phyloP scores from a whole-genome alignment of 2,888 invertebrate genomes.

The Kryphioiulus occultus region DNA sequence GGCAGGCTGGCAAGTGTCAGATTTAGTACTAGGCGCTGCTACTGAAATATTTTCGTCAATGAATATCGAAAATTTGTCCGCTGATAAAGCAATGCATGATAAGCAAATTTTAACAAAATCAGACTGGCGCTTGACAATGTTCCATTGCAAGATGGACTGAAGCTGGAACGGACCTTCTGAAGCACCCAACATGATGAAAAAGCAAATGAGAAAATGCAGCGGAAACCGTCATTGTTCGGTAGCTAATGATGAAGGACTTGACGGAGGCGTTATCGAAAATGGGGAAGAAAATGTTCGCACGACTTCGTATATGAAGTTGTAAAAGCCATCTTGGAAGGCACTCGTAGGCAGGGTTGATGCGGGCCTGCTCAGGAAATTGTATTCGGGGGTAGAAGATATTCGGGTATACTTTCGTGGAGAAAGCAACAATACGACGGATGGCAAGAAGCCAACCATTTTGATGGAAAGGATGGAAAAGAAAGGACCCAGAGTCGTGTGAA shows the following conservation, averaged over 20 bases:
- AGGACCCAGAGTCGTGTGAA: background rate
- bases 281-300: background rate
- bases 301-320: background rate
- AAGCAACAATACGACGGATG: background rate
- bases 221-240: background rate
- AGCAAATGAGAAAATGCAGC: background rate
- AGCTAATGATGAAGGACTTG: constrained; percentile 19
- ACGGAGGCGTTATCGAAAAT: background rate
- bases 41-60: no score
- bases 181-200: background rate
- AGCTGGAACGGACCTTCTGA: background rate
- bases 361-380: constrained; percentile 2
- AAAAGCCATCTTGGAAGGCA: background rate
- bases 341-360: background rate
- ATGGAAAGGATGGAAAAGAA: background rate
- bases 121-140: no score
- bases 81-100: no score
- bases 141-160: no score
- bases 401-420: background rate
- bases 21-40: no score
- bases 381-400: background rate
- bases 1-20: no score
- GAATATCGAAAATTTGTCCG: no score
- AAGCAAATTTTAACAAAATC: no score
- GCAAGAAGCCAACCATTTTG: constrained; percentile 9